phyloP scores from a whole-genome alignment of 2,113 vertebrate species.

The Lagopus muta region DNA sequence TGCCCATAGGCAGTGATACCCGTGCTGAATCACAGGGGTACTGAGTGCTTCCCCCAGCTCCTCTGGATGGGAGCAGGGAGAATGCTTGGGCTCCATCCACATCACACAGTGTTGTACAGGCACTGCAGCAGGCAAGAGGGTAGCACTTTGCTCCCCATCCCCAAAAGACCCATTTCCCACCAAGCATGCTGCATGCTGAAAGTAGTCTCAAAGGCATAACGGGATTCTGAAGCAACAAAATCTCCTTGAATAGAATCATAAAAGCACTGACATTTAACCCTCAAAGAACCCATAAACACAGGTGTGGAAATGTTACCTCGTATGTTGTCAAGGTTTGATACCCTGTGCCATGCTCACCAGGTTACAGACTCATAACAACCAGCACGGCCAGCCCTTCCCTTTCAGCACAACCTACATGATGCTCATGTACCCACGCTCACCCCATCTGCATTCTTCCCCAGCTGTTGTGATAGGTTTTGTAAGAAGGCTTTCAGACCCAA shows the following conservation, averaged over 20 bases:
- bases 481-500: neutral
- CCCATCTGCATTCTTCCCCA: neutral
- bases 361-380: neutral
- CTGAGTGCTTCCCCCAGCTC: neutral
- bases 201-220: neutral
- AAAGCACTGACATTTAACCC: constrained; percentile 18
- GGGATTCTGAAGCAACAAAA: neutral
- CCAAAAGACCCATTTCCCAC: neutral
- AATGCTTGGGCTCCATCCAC: neutral
- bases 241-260: neutral
- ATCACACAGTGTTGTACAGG: neutral
- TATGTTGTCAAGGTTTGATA: neutral
- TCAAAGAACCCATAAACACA: neutral
- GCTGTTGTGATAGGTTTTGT: neutral
- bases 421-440: neutral
- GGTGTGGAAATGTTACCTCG: neutral
- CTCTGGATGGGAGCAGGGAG: neutral
- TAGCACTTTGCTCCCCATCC: neutral
- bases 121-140: neutral
- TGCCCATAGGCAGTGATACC: neutral
- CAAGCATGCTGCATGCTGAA: accelerated
- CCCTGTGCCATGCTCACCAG: neutral
- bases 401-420: neutral
- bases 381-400: neutral
- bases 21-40: accelerated